Evolutionary conservation across 2,113 vertebrate species (phyloP).

Genomic region (Alethe diademata): DNA sequence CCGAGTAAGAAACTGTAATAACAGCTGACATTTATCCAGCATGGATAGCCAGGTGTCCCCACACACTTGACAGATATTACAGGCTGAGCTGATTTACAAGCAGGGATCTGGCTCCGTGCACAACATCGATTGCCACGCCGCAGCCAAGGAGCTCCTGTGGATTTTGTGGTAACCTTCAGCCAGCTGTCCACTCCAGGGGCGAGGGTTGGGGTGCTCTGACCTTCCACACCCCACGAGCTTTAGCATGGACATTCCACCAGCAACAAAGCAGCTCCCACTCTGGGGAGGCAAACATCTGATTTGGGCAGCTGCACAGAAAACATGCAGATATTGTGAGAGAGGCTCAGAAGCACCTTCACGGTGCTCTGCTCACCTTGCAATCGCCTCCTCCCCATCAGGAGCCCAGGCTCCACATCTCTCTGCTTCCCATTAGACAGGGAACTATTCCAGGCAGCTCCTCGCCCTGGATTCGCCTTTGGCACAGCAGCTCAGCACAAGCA

Average conservation of each 20-base stretch:
- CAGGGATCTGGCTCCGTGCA: conserved; percentile 13
- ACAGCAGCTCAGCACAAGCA: neutral
- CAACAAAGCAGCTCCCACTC: accelerated
- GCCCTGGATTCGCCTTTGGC: neutral
- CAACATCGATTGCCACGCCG: neutral
- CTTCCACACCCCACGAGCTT: neutral
- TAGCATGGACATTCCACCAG: accelerated
- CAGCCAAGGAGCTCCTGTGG: neutral
- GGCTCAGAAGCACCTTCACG: neutral
- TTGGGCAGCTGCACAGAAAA: neutral
- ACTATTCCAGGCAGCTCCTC: neutral
- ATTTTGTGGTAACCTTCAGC: neutral
- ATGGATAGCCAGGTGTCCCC: conserved; percentile 59
- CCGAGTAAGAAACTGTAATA: conserved; percentile 61
- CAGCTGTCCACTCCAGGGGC: neutral
- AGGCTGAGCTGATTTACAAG: conserved; percentile 56
- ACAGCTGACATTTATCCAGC: conserved; percentile 71
- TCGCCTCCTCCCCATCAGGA: neutral
- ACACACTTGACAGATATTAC: conserved; percentile 64
- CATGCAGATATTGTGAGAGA: neutral
- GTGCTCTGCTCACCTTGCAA: neutral
- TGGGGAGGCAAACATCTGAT: neutral
- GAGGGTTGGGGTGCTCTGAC: neutral
- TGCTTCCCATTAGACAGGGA: neutral
- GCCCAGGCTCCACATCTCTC: neutral